Evolutionary conservation across 2,113 vertebrate species (phyloP), one percentile per base, ranked within the genome.

Genomic region (Polyodon spathula): DNA sequence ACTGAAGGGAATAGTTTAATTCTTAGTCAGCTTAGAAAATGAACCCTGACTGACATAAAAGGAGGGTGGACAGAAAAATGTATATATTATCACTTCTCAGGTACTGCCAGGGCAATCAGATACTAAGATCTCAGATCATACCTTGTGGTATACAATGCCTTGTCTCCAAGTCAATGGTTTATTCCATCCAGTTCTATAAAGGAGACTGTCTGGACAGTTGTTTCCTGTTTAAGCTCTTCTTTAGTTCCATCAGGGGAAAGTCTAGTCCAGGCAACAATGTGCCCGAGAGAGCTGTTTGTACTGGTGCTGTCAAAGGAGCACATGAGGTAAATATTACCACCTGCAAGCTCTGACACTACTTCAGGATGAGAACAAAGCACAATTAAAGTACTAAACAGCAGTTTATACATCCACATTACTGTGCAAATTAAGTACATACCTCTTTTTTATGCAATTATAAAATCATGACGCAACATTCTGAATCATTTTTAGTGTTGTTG

Each of bases 181-280:
- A 95, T 85, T 6, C 93, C 92, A 51, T 97, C 93, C 68, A 97
- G 67, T 68, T 98, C 92, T 14, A 95, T 87, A 37, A 86, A 72
- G 40, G 89, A 88, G 40, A 82, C 82, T 0, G 76, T 68, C 68
- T 80, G 85, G 67, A 94, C 58, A 40, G 87, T 80, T 63, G 82
- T 92, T 76, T 96, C 93, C 61, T 59, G 81, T 48, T 78, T 91
- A 55, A 95, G 83, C 54, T 97, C 89, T 71, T 97, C 92, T 72
- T 78, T 91, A 65, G 68, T 54, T 63, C 87, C 87, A 58, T 83
- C 81, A 48, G 86, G 68, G 17, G 86, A 91, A 68, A 92, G 78
- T 58, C 91, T 88, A 42, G 86, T 88, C 93, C 95, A 98, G 40
- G 75, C 69, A 64, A 95, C 73, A 61, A 78, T 41, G 62, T 88